A percentile compares a stretch with the other conserved stretches of the same genome.
phyloP scores from a whole-genome alignment of 1,140 invertebrate species.

The Anastatus disparis region DNA sequence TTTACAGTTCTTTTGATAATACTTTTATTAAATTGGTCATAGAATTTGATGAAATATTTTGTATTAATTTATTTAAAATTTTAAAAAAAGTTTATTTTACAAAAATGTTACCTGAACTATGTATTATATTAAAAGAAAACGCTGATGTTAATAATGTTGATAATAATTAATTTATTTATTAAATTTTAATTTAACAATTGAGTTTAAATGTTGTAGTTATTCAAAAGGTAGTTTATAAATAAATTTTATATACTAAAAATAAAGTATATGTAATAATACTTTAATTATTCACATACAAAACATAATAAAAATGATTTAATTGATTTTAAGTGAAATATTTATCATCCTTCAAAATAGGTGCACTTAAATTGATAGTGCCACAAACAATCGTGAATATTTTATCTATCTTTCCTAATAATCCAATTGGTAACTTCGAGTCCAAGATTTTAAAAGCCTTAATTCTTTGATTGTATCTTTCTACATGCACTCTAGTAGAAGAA shows the following conservation, averaged over 20 bases:
- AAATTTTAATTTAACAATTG: too few relatives aligned
- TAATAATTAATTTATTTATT: too few relatives aligned
- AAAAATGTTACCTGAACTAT: background rate
- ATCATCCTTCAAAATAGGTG: conserved; percentile 5
- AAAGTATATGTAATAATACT: background rate
- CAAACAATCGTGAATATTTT: conserved; percentile 17
- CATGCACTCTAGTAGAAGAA: background rate
- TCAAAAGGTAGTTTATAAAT: background rate
- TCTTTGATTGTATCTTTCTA: conserved; percentile 9
- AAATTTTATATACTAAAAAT: background rate
- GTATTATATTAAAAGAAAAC: background rate
- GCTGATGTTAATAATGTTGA: background rate
- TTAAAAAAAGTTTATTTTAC: background rate
- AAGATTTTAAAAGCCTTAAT: conserved; percentile 6
- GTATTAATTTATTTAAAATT: too few relatives aligned
- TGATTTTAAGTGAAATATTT: background rate
- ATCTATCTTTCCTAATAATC: background rate
- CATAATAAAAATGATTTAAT: background rate
- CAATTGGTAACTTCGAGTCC: background rate
- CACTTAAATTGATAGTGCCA: background rate
- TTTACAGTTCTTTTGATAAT: too few relatives aligned
- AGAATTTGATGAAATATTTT: too few relatives aligned
- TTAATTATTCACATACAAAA: too few relatives aligned
- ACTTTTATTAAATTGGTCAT: too few relatives aligned
- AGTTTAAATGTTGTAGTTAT: background rate